Evolutionary conservation across 2,113 vertebrate genomes (phyloP).

Genomic region (Scatophagus argus): DNA sequence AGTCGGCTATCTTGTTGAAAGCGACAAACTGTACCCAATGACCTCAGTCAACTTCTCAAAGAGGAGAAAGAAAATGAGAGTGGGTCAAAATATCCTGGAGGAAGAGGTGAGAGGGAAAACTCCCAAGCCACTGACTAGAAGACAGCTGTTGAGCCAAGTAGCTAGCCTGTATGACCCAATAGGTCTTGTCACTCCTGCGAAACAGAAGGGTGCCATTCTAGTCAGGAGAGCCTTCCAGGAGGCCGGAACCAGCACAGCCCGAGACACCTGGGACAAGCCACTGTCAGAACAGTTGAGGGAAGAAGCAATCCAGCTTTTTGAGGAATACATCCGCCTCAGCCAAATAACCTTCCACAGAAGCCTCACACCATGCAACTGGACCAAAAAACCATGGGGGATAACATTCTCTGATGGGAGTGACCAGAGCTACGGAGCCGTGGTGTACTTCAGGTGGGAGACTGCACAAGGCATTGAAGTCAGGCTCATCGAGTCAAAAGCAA

Average conservation of each 20-base stretch:
- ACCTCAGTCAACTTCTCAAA: constrained; percentile 40
- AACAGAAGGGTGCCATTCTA: constrained; percentile 47
- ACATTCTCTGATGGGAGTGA: constrained; percentile 54
- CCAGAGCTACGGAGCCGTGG: constrained; percentile 16
- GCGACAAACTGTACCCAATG: constrained; percentile 20
- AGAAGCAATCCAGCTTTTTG: too few relatives aligned
- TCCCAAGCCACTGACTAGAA: constrained; percentile 4
- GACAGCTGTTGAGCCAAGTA: constrained; percentile 41
- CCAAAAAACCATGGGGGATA: neutral
- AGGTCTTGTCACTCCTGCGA: neutral
- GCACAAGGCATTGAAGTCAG: neutral
- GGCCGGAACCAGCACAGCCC: neutral
- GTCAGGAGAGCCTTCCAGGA: constrained; percentile 44
- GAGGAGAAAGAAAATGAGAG: constrained; percentile 26
- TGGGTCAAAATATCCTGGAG: neutral
- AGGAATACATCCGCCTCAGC: too few relatives aligned
- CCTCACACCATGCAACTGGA: too few relatives aligned
- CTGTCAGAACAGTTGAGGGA: too few relatives aligned
- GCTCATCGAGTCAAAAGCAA: constrained; percentile 38
- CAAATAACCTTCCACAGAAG: too few relatives aligned
- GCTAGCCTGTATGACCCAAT: constrained; percentile 22
- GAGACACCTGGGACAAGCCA: too few relatives aligned
- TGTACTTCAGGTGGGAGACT: constrained; percentile 42
- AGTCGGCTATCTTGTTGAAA: constrained; percentile 27
- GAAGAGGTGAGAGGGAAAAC: constrained; percentile 18